These are phyloP conservation scores for Pteria penguin DNA, from an alignment of 2,888 invertebrate species.

Conservation along the genomic window DNA sequence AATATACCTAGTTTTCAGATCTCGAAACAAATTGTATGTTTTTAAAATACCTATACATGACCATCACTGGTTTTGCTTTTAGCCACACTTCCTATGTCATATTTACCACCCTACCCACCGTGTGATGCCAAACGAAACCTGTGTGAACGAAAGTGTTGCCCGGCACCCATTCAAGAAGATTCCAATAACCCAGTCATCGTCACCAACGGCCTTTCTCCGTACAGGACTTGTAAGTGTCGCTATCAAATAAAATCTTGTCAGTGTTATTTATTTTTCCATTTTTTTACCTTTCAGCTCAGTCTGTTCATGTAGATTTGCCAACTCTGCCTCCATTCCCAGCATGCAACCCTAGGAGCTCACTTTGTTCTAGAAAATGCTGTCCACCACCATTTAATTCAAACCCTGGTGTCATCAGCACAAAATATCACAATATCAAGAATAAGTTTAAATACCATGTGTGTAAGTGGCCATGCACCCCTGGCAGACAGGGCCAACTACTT, in stretches of 20 bases:
- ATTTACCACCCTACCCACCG: constrained; percentile 36
- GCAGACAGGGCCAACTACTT: background rate
- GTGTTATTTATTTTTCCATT: background rate
- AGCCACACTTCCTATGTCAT: background rate
- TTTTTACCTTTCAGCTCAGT: background rate
- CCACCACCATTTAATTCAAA: constrained; percentile 18
- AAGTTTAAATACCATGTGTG: background rate
- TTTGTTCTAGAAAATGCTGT: constrained; percentile 43
- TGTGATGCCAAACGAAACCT: constrained; percentile 23
- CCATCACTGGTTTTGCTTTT: too few relatives aligned
- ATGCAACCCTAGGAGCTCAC: constrained; percentile 14
- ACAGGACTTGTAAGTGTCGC: background rate
- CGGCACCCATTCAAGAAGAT: constrained; percentile 30
- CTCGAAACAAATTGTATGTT: too few relatives aligned
- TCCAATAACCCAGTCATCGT: background rate
- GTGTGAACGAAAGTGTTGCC: constrained; percentile 44
- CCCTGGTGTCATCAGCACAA: background rate
- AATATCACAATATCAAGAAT: background rate
- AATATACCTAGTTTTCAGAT: too few relatives aligned
- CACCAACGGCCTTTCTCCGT: background rate
- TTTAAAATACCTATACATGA: too few relatives aligned
- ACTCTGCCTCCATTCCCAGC: constrained; percentile 25
- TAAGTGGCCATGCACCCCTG: background rate
- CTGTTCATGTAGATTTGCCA: background rate
- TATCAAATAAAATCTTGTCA: background rate